These are phyloP conservation scores for Mechanitis messenoides DNA, from an alignment of 2,888 invertebrate genomes.

Conservation along the genomic window DNA sequence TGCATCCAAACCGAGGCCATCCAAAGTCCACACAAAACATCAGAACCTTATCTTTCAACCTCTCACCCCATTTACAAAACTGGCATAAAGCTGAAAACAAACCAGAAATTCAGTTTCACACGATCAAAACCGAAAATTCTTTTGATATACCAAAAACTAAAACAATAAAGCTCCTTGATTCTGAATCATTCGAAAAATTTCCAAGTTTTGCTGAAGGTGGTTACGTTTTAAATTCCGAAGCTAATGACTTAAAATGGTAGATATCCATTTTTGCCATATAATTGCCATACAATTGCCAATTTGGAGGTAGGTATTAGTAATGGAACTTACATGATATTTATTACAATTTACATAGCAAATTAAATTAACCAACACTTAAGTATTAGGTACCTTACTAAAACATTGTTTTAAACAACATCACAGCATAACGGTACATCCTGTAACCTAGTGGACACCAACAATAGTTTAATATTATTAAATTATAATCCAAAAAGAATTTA, in stretches of 20 bases:
- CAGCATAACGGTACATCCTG: too few species aligned
- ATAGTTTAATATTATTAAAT: neutral
- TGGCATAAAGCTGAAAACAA: slow-evolving; percentile 8
- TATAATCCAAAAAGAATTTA: neutral
- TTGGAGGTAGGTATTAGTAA: slow-evolving; percentile 14
- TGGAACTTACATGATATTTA: neutral
- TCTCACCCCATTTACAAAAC: slow-evolving; percentile 15
- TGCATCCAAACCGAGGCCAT: slow-evolving; percentile 33
- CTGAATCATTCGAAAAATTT: slow-evolving; percentile 14
- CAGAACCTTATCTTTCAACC: slow-evolving; percentile 24
- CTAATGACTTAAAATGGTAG: slow-evolving; percentile 15
- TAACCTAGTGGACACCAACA: neutral
- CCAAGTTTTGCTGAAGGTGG: slow-evolving; percentile 18
- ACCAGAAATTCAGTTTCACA: slow-evolving; percentile 10
- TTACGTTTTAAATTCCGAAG: slow-evolving; percentile 13
- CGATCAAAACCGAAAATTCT: slow-evolving; percentile 11
- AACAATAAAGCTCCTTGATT: slow-evolving; percentile 14
- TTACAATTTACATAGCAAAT: neutral
- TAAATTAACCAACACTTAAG: too few species aligned
- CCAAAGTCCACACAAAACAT: slow-evolving; percentile 34
- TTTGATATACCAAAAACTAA: slow-evolving; percentile 8
- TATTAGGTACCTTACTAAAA: too few species aligned
- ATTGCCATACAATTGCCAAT: neutral
- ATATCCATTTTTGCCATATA: neutral
- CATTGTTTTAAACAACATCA: too few species aligned